These are phyloP conservation scores for Cephus pulcher DNA, from an alignment of 2,888 invertebrate genomes.

Conservation along the genomic window DNA sequence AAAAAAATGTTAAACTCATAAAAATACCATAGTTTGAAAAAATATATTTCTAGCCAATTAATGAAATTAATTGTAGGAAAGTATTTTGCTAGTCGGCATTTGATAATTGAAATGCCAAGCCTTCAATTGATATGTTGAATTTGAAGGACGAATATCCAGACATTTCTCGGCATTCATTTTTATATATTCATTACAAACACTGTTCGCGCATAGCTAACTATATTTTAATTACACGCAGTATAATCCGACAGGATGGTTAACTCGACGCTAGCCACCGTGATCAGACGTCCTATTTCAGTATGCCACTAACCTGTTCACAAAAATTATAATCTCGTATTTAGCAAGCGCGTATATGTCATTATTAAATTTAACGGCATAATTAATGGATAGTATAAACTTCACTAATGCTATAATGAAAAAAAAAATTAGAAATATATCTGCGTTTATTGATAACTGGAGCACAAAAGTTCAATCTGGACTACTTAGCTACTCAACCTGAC, in stretches of 20 bases:
- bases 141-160: neutral
- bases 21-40: neutral
- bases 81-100: neutral
- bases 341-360: no score
- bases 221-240: neutral
- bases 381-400: no score
- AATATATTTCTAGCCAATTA: neutral
- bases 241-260: neutral
- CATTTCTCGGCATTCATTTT: neutral
- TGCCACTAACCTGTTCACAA: no score
- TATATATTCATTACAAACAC: neutral
- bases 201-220: neutral
- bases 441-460: no score
- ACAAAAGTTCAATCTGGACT: no score
- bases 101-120: neutral
- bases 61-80: neutral
- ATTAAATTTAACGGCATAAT: no score
- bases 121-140: neutral
- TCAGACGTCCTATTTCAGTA: no score
- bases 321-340: no score
- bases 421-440: no score
- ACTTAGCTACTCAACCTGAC: no score
- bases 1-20: neutral
- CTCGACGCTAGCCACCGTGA: no score
- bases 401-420: no score